Conservation (phyloP, 1,140 invertebrate genomes). For the Argopecten irradians region DNA sequence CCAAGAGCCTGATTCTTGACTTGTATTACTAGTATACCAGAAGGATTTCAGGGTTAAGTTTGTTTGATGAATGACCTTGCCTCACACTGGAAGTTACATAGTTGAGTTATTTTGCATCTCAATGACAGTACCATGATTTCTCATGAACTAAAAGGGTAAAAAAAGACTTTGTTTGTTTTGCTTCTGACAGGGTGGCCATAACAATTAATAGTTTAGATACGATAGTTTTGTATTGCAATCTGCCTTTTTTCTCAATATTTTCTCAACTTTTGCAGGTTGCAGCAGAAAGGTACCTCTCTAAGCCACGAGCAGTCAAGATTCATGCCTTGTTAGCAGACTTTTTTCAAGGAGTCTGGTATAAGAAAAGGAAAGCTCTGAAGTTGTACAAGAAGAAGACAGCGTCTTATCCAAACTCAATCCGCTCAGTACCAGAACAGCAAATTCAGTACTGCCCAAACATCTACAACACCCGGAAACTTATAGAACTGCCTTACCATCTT, state of each 20-base stretch:
- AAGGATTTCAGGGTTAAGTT: too few species aligned
- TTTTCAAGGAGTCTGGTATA: constrained; percentile 64
- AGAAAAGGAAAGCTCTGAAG: constrained; percentile 60
- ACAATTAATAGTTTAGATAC: too few species aligned
- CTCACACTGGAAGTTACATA: too few species aligned
- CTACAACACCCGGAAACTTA: constrained; percentile 64
- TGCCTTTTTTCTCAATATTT: not conserved
- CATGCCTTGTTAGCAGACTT: constrained; percentile 64
- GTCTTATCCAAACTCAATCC: constrained; percentile 56
- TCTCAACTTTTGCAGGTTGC: not conserved
- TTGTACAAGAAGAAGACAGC: constrained; percentile 66
- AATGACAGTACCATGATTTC: too few species aligned
- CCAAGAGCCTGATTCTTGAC: too few species aligned
- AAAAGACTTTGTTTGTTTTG: too few species aligned
- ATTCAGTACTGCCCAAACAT: constrained; percentile 44
- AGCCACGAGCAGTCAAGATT: not conserved
- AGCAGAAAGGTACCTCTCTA: not conserved
- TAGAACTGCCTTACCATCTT: constrained; percentile 64
- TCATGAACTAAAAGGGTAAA: too few species aligned
- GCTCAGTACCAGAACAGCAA: constrained; percentile 64
- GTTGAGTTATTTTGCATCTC: too few species aligned
- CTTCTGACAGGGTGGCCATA: too few species aligned
- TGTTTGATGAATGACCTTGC: too few species aligned
- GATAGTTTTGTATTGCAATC: too few species aligned
- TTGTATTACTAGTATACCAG: too few species aligned